Evolutionary conservation across 2,113 vertebrate genomes (phyloP).

Genomic region (Blennius ocellaris): DNA sequence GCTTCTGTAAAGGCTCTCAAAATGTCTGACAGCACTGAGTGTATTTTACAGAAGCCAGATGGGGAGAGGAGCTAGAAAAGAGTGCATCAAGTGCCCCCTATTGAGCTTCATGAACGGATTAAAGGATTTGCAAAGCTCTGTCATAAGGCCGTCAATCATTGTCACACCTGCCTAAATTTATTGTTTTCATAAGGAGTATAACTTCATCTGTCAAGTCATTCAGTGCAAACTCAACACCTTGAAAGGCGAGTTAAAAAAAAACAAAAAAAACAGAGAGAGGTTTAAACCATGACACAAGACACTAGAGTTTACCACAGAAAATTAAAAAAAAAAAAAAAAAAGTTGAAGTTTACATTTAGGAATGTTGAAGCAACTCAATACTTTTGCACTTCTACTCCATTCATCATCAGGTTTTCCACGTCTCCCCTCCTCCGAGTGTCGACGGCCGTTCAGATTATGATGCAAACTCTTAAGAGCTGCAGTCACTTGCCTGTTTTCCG

Average conservation of each 20-base stretch:
- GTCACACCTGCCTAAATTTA: slow-evolving; percentile 66
- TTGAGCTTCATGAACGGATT: slow-evolving; percentile 77
- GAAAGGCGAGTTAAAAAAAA: slow-evolving; percentile 22
- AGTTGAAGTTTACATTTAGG: slow-evolving; percentile 56
- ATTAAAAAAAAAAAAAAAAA: slow-evolving; percentile 16
- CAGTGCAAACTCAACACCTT: slow-evolving; percentile 62
- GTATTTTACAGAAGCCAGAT: slow-evolving; percentile 76
- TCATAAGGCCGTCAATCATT: slow-evolving; percentile 81
- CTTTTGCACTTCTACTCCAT: slow-evolving; percentile 41
- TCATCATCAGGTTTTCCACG: slow-evolving; percentile 46
- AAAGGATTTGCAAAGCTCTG: slow-evolving; percentile 81
- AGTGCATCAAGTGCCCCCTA: slow-evolving; percentile 73
- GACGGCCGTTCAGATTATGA: slow-evolving; percentile 27
- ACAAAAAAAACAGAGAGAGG: slow-evolving; percentile 12
- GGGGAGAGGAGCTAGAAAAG: slow-evolving; percentile 62
- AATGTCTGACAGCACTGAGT: slow-evolving; percentile 53
- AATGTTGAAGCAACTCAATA: slow-evolving; percentile 74
- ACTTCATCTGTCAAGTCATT: slow-evolving; percentile 66
- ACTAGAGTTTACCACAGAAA: slow-evolving; percentile 65
- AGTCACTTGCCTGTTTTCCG: slow-evolving; percentile 34
- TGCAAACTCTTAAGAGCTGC: slow-evolving; percentile 46
- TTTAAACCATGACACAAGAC: slow-evolving; percentile 56
- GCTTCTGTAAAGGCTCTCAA: slow-evolving; percentile 43
- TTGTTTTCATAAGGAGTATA: slow-evolving; percentile 57
- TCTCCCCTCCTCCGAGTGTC: slow-evolving; percentile 15